phyloP scores from a whole-genome alignment of 2,888 invertebrate species.

The Polydrusus pterygomalis region DNA sequence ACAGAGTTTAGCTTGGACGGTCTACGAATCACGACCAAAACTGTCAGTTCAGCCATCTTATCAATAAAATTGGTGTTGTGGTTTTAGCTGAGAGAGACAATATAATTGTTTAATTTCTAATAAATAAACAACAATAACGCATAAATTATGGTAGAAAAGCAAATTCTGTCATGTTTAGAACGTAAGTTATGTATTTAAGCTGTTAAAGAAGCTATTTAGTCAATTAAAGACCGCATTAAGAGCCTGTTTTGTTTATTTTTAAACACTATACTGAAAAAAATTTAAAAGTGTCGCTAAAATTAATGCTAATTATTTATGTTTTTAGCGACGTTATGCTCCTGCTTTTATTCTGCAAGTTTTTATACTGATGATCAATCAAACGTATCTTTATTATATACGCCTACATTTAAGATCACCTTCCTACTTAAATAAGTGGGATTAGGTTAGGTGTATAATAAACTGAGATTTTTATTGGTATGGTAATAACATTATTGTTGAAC shows the following conservation, averaged over 20 bases:
- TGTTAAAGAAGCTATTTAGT: slow-evolving; percentile 7
- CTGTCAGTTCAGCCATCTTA: slow-evolving; percentile 42
- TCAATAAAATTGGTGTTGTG: slow-evolving; percentile 41
- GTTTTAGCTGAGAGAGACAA: slow-evolving; percentile 11
- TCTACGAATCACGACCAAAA: neutral
- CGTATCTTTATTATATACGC: slow-evolving; percentile 49
- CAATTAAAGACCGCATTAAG: neutral
- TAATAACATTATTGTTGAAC: slow-evolving; percentile 42
- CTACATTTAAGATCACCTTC: slow-evolving; percentile 53
- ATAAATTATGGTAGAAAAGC: slow-evolving; percentile 40
- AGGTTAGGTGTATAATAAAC: slow-evolving; percentile 52
- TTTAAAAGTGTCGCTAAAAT: slow-evolving; percentile 27
- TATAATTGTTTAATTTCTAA: slow-evolving; percentile 23
- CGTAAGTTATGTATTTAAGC: slow-evolving; percentile 36
- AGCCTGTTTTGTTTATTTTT: slow-evolving; percentile 37
- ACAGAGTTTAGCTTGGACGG: neutral
- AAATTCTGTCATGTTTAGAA: slow-evolving; percentile 38
- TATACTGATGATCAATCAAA: slow-evolving; percentile 44
- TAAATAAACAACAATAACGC: slow-evolving; percentile 29
- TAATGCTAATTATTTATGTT: slow-evolving; percentile 15
- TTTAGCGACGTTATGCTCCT: slow-evolving; percentile 4
- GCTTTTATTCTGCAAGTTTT: slow-evolving; percentile 29
- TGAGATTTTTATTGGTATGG: slow-evolving; percentile 43
- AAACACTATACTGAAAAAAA: slow-evolving; percentile 25
- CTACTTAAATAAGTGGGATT: slow-evolving; percentile 54